Evolutionary conservation across 2,797 vertebrate species (phyloP), one percentile per base, ranked within the genome.

Genomic region (Centropyge bicolor): DNA sequence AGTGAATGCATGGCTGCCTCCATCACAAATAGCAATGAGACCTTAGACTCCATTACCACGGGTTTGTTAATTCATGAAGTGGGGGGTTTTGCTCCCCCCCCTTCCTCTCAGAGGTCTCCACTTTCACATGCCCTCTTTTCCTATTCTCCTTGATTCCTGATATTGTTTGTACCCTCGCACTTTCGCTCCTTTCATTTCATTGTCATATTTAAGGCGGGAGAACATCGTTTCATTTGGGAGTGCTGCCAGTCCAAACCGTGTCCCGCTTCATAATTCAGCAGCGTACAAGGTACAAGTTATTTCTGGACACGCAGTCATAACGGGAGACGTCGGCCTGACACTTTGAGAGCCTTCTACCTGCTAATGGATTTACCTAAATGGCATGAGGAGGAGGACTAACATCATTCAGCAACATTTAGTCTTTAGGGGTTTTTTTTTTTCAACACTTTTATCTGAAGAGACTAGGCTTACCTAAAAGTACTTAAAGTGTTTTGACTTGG

Each of bases 31-130:
- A 88, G 89, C 91, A 90, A 92, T 86, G 91, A 94, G 91, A 93
- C 89, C 88, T 90, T 89, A 87, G 91, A 91, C 90, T 93, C 89
- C 90, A 91, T 93, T 93, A 91, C 92, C 92, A 87, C 51, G 55
- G 89, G 82, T 86, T 92, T 92, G 90, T 92, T 94, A 93, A 93
- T 94, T 94, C 88, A 93, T 91, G 87, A 93, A 88, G 88, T 86
- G 83, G 64, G 83, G 83, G 64, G 82, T 86, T 92, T 89, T 74
- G 77, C 70, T 69, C 22, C 65, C 48, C 64, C 64, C 20, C 76
- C 66, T 78, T 78, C 67, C 74, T 49, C 72, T 82, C 45, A 43
- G 56, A 89, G 86, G 79, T 84, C 81, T 81, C 66, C 17, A 0
- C 76, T 86, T 86, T 83, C 78, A 74, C 80, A 76, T 83, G 71